Evolutionary conservation across 2,888 invertebrate species (phyloP).

Genomic region (Scrobipalpa atriplicella): DNA sequence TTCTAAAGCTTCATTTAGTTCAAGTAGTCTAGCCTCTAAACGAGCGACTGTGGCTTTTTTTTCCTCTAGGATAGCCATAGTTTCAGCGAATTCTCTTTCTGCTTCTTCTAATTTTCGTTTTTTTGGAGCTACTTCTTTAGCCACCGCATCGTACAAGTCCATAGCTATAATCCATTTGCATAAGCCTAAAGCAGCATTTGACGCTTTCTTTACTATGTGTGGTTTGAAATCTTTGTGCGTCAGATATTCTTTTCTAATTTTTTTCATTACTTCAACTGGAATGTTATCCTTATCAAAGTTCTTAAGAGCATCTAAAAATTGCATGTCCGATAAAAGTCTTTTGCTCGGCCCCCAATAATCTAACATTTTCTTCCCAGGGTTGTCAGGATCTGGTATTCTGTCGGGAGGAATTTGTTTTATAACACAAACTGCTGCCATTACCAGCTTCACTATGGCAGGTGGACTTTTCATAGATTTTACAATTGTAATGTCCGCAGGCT

Average conservation of each 20-base stretch:
- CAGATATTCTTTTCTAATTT: slow-evolving; percentile 89
- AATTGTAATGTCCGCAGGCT: slow-evolving; percentile 92
- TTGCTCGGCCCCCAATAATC: slow-evolving; percentile 95
- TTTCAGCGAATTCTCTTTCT: slow-evolving; percentile 90
- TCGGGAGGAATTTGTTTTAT: slow-evolving; percentile 92
- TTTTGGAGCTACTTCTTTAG: slow-evolving; percentile 93
- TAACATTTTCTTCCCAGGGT: slow-evolving; percentile 85
- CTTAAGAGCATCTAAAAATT: slow-evolving; percentile 87
- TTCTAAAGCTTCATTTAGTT: slow-evolving; percentile 86
- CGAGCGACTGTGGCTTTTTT: slow-evolving; percentile 90
- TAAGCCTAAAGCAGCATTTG: slow-evolving; percentile 96
- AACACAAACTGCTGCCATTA: slow-evolving; percentile 95
- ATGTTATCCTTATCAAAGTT: slow-evolving; percentile 95
- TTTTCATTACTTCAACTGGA: slow-evolving; percentile 86
- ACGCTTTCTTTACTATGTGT: slow-evolving; percentile 91
- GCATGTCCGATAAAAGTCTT: slow-evolving; percentile 90
- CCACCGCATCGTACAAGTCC: slow-evolving; percentile 93
- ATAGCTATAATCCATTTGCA: slow-evolving; percentile 96
- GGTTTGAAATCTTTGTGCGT: slow-evolving; percentile 91
- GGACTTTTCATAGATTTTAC: slow-evolving; percentile 96
- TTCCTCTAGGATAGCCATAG: slow-evolving; percentile 92
- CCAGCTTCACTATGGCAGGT: slow-evolving; percentile 90
- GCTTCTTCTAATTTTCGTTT: slow-evolving; percentile 91
- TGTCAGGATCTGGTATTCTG: slow-evolving; percentile 87
- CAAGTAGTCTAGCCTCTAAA: slow-evolving; percentile 89